These are phyloP conservation scores for Sphenodon punctatus DNA, from an alignment of 2,797 vertebrate species.

Conservation along the genomic window DNA sequence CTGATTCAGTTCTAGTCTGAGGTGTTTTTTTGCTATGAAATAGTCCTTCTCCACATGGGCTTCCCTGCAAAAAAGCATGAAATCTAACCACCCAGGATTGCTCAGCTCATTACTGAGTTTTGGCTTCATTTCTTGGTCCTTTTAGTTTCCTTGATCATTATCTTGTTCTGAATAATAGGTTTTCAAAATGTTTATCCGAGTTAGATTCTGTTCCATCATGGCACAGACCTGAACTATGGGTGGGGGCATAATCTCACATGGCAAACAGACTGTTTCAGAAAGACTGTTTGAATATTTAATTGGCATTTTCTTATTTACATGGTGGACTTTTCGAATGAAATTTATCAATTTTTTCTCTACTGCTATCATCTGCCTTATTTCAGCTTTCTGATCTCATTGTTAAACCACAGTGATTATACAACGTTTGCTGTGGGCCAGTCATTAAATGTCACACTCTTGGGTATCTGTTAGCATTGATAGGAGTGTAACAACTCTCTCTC, in stretches of 20 bases:
- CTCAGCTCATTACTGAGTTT: slow-evolving; percentile 19
- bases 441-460: neutral
- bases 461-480: slow-evolving; percentile 1
- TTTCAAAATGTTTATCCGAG: too few species aligned
- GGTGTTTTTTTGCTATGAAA: neutral
- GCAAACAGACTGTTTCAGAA: too few species aligned
- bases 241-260: too few species aligned
- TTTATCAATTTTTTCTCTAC: slow-evolving; percentile 34
- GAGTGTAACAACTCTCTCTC: neutral
- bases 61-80: neutral
- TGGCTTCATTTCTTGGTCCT: slow-evolving; percentile 13
- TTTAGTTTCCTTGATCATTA: slow-evolving; percentile 41
- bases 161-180: slow-evolving; percentile 50
- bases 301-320: slow-evolving; percentile 19
- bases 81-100: slow-evolving; percentile 34
- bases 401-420: neutral
- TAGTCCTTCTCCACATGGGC: neutral
- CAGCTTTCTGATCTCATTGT: slow-evolving; percentile 15
- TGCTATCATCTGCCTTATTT: slow-evolving; percentile 18
- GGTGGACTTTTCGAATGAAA: slow-evolving; percentile 34
- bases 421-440: neutral
- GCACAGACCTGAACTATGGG: too few species aligned
- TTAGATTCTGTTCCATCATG: too few species aligned
- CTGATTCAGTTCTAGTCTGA: neutral
- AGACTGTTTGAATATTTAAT: too few species aligned